Percentiles rank a stretch among this genome's conserved stretches.
phyloP scores from a whole-genome alignment of 2,797 vertebrate species.

The Myotis vivesi region DNA sequence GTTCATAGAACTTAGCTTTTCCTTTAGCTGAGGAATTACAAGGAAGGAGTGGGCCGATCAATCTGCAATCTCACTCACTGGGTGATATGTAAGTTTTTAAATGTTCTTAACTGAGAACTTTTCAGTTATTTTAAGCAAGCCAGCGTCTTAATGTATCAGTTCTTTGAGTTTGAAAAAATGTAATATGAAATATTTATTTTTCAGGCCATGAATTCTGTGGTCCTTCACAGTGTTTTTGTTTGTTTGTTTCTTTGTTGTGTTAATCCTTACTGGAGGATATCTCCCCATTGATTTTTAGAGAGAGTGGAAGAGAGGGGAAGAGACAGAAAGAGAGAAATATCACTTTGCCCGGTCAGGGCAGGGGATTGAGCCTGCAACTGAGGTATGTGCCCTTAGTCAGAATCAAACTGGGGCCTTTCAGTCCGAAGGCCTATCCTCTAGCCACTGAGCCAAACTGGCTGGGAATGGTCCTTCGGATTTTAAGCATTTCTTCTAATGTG shows the following conservation, averaged over 20 bases:
- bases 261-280: too few relatives aligned
- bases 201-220: not conserved
- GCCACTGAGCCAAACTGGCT: too few relatives aligned
- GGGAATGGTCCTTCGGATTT: not conserved
- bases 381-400: too few relatives aligned
- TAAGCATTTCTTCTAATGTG: not conserved
- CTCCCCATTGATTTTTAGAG: too few relatives aligned
- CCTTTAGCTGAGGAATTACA: not conserved
- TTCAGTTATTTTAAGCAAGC: not conserved
- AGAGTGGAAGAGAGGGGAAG: too few relatives aligned
- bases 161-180: constrained; percentile 23
- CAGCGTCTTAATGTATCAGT: not conserved
- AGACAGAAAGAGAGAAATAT: too few relatives aligned
- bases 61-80: not conserved
- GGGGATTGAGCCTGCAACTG: too few relatives aligned
- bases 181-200: not conserved
- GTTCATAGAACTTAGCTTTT: not conserved
- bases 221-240: not conserved
- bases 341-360: too few relatives aligned
- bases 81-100: not conserved
- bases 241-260: too few relatives aligned
- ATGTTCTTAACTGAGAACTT: not conserved
- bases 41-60: not conserved
- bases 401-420: too few relatives aligned
- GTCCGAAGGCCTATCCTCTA: too few relatives aligned